phyloP scores from a whole-genome alignment of 2,797 vertebrate genomes.

The Onychomys torridus region DNA sequence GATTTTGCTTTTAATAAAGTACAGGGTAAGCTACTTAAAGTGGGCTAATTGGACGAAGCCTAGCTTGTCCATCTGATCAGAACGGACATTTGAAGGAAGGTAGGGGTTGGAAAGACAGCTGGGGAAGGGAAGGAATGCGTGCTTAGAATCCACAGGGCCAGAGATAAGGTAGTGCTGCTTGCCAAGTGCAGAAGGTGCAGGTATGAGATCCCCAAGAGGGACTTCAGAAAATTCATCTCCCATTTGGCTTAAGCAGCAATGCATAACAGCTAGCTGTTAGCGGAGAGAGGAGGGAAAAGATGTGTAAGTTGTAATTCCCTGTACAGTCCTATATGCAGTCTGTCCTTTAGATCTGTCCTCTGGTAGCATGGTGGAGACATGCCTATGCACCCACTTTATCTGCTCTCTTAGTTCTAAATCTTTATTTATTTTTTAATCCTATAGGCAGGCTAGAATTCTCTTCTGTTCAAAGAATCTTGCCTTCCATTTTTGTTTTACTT shows the following conservation, averaged over 20 bases:
- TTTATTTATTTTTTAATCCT: not conserved
- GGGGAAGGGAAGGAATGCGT: not conserved
- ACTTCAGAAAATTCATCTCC: slow-evolving; percentile 42
- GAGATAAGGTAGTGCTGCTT: not conserved
- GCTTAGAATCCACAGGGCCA: not conserved
- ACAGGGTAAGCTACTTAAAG: slow-evolving; percentile 83
- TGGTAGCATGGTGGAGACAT: too few relatives aligned
- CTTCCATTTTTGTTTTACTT: not conserved
- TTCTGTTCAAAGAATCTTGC: not conserved
- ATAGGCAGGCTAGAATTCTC: not conserved
- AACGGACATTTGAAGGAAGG: slow-evolving; percentile 71
- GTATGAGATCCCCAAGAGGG: not conserved
- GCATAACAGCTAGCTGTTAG: not conserved
- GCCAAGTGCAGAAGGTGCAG: not conserved
- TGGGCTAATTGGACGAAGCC: slow-evolving; percentile 83
- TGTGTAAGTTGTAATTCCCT: not conserved
- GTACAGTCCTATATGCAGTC: not conserved
- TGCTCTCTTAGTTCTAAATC: not conserved
- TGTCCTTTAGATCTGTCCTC: not conserved
- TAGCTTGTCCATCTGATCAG: slow-evolving; percentile 81
- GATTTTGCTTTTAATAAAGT: slow-evolving; percentile 85
- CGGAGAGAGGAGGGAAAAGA: not conserved
- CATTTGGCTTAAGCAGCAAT: slow-evolving; percentile 40
- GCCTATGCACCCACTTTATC: not conserved
- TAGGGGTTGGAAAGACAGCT: not conserved